Conservation (phyloP, 2,797 vertebrate species). For the Balearica regulorum region DNA sequence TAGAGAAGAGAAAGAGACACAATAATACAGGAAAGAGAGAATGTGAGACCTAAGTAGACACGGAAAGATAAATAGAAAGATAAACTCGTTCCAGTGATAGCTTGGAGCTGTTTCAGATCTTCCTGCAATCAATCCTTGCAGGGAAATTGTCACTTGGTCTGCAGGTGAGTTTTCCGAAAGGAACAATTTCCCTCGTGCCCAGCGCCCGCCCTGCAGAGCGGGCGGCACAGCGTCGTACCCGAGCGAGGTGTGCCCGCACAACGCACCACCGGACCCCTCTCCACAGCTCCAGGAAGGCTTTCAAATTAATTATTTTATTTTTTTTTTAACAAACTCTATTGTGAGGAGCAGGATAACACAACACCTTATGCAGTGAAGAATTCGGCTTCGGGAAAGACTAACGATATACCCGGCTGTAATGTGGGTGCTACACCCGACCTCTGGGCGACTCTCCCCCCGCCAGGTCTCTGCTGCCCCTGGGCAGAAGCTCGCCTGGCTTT, state of each 20-base stretch:
- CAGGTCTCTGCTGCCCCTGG: not conserved
- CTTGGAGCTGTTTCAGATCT: not conserved
- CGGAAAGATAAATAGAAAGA: not conserved
- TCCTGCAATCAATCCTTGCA: not conserved
- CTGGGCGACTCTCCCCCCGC: no score
- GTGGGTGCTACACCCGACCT: not conserved
- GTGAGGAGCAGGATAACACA: not conserved
- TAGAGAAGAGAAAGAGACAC: not conserved
- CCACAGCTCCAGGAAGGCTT: no score
- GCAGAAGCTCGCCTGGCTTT: not conserved
- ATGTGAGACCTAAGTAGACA: not conserved
- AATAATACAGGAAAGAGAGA: not conserved
- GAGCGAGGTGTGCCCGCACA: not conserved
- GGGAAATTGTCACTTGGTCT: not conserved
- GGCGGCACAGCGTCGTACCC: accelerated
- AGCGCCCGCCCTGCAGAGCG: not conserved
- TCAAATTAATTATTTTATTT: no score
- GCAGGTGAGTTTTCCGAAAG: not conserved
- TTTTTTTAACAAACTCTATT: not conserved
- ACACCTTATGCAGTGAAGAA: not conserved
- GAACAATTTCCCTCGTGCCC: no score
- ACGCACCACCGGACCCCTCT: not conserved
- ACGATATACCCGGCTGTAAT: no score
- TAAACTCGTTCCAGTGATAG: not conserved
- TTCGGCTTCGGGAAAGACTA: not conserved